These are phyloP conservation scores for Eupithecia centaureata DNA, from an alignment of 2,888 invertebrate species.

Conservation along the genomic window DNA sequence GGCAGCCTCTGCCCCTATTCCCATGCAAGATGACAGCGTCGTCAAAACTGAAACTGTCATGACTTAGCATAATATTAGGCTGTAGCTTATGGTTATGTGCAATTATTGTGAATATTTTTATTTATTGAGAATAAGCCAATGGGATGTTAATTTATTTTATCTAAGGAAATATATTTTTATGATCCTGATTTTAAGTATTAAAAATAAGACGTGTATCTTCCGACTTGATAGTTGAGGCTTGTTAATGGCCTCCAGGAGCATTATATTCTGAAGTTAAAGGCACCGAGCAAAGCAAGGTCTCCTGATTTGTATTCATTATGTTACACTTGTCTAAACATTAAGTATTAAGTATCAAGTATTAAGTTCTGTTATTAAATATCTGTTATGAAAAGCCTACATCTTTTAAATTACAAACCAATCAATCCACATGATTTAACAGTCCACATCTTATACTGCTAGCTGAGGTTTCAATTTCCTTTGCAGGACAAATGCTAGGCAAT, in stretches of 20 bases:
- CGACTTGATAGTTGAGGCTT: background rate
- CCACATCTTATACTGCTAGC: background rate
- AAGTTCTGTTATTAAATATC: background rate
- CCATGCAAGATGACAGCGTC: background rate
- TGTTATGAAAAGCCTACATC: background rate
- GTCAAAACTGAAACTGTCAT: constrained; percentile 16
- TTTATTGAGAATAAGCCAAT: constrained; percentile 4
- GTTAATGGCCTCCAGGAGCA: background rate
- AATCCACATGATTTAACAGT: too few species aligned
- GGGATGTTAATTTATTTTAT: constrained; percentile 2
- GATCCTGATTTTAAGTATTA: background rate
- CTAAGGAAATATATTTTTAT: background rate
- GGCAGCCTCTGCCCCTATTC: background rate
- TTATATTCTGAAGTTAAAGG: background rate
- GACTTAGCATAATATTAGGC: background rate
- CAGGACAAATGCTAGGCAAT: background rate
- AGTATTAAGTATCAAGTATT: too few species aligned
- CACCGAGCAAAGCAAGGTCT: background rate
- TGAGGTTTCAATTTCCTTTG: background rate
- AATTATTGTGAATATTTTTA: background rate
- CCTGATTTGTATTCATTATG: background rate
- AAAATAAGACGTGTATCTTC: background rate
- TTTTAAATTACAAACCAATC: background rate
- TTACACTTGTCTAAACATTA: background rate
- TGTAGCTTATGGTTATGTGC: background rate